Evolutionary conservation across 2,797 vertebrate species (phyloP).

Genomic region (Stomatorhinus walkeri): DNA sequence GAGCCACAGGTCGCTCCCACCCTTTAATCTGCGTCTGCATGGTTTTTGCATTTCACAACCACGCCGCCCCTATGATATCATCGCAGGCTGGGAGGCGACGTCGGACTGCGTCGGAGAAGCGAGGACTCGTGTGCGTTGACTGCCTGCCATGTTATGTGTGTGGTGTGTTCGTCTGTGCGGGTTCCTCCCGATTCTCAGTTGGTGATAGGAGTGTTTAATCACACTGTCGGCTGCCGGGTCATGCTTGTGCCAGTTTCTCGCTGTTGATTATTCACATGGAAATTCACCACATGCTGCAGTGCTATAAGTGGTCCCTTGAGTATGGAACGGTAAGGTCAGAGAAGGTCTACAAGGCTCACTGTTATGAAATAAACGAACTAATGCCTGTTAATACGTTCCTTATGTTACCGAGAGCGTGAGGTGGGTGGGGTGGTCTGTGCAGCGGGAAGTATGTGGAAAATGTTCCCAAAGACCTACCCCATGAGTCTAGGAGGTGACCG

Average conservation of each 20-base stretch:
- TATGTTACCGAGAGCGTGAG: background rate
- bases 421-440: background rate
- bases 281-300: background rate
- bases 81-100: background rate
- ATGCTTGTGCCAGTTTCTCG: background rate
- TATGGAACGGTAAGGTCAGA: background rate
- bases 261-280: conserved; percentile 2
- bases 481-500: background rate
- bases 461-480: background rate
- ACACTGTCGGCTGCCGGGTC: background rate
- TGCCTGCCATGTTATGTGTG: background rate
- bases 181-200: background rate
- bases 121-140: background rate
- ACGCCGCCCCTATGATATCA: background rate
- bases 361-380: background rate
- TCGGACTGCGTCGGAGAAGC: background rate
- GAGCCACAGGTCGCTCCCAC: background rate
- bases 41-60: background rate
- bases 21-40: background rate
- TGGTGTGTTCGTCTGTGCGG: background rate
- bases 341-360: background rate
- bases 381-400: background rate
- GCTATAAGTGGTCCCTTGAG: background rate
- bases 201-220: conserved; percentile 1
- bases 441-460: background rate